Evolutionary conservation across 2,113 vertebrate species (phyloP).

Genomic region (Sula dactylatra): DNA sequence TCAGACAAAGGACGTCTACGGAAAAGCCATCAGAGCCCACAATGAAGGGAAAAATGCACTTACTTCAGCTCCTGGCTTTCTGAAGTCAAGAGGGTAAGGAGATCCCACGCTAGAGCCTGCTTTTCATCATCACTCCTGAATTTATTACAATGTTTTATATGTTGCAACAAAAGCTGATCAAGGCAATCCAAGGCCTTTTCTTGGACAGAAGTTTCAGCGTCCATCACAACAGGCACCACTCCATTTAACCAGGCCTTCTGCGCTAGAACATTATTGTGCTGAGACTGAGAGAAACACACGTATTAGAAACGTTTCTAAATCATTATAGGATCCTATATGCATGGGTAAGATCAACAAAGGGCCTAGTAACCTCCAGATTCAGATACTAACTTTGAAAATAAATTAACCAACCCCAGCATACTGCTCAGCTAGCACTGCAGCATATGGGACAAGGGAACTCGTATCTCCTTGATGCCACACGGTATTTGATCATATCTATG

Average conservation of each 20-base stretch:
- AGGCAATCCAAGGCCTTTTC: conserved; percentile 90
- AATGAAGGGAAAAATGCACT: background rate
- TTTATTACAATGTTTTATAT: conserved; percentile 72
- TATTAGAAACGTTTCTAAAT: background rate
- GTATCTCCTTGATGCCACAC: background rate
- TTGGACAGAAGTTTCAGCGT: conserved; percentile 84
- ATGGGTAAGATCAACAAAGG: background rate
- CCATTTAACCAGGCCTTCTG: conserved; percentile 88
- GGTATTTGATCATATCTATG: background rate
- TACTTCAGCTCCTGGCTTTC: conserved; percentile 85
- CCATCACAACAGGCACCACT: conserved; percentile 82
- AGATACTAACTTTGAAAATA: background rate
- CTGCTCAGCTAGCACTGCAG: background rate
- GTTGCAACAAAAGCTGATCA: conserved; percentile 82
- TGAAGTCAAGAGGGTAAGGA: conserved; percentile 81
- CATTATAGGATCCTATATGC: background rate
- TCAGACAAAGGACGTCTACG: background rate
- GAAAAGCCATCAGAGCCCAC: background rate
- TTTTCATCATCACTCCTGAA: conserved; percentile 35
- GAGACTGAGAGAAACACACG: conserved; percentile 66
- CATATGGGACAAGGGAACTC: background rate
- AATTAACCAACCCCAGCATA: background rate
- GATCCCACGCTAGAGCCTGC: conserved; percentile 85
- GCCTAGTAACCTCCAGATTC: background rate
- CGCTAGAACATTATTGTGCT: conserved; percentile 65